phyloP scores from a whole-genome alignment of 2,113 vertebrate genomes.

The Urocolius indicus region DNA sequence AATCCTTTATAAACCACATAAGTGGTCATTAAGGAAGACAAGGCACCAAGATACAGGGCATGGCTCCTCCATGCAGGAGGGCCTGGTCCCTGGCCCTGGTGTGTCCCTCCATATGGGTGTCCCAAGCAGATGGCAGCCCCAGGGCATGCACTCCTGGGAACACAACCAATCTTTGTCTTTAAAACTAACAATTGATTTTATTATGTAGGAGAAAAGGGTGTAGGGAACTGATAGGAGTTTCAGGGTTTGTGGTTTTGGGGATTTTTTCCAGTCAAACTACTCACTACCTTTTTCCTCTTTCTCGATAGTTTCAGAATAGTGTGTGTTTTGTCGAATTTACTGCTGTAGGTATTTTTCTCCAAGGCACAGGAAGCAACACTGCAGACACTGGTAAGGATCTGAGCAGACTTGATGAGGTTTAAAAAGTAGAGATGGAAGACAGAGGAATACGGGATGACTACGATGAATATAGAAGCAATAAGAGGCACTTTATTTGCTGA shows the following conservation, averaged over 20 bases:
- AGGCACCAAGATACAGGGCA: rapidly evolving
- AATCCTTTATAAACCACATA: rapidly evolving
- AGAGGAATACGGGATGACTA: not conserved
- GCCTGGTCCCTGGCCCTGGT: no score
- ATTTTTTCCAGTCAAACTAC: not conserved
- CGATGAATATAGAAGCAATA: not conserved
- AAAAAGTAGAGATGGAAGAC: not conserved
- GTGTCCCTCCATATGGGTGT: not conserved
- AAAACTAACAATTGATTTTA: not conserved
- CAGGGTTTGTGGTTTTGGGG: no score
- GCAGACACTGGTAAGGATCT: not conserved
- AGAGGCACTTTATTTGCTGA: not conserved
- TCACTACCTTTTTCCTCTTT: not conserved
- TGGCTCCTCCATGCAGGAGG: rapidly evolving
- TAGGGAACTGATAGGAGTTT: no score
- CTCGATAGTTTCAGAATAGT: not conserved
- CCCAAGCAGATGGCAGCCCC: not conserved
- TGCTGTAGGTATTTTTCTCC: not conserved
- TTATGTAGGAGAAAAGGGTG: not conserved
- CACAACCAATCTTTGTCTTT: no score
- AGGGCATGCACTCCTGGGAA: rapidly evolving
- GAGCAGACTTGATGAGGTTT: not conserved
- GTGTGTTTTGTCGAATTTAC: not conserved
- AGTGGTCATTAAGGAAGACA: rapidly evolving
- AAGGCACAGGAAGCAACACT: not conserved